Evolutionary conservation across 23 tunicate genomes (phyloP).

Genomic region (Oikopleura albicans): DNA sequence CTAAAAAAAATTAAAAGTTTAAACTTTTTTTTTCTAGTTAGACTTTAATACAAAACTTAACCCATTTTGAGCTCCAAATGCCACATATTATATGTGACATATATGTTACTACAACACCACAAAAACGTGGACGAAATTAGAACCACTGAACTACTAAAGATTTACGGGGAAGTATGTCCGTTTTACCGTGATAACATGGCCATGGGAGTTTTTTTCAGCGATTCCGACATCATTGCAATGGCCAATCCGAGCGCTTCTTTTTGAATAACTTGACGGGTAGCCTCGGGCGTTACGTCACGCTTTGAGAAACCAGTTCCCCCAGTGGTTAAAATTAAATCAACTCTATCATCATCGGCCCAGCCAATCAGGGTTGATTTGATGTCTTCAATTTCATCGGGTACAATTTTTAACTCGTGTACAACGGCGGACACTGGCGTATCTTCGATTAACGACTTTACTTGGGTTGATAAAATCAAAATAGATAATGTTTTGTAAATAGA

Average conservation of each 20-base stretch:
- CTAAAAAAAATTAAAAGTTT: too few relatives aligned
- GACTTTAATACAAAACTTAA: too few relatives aligned
- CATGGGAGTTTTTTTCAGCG: slow-evolving; percentile 29
- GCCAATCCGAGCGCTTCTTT: slow-evolving; percentile 42
- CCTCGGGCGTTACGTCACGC: slow-evolving; percentile 87
- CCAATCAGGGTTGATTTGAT: slow-evolving; percentile 32
- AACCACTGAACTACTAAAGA: too few relatives aligned
- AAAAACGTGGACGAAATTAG: too few relatives aligned
- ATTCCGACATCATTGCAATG: slow-evolving; percentile 39
- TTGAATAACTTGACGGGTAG: slow-evolving; percentile 57
- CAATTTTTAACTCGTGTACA: neutral
- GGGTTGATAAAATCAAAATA: too few relatives aligned
- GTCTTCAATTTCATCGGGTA: neutral
- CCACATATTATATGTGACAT: too few relatives aligned
- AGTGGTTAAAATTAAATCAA: slow-evolving; percentile 55
- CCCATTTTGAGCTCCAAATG: too few relatives aligned
- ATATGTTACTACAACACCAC: too few relatives aligned
- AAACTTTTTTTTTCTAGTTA: neutral
- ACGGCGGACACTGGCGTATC: too few relatives aligned
- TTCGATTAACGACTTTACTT: too few relatives aligned
- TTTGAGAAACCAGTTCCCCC: slow-evolving; percentile 86
- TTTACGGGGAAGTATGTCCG: too few relatives aligned
- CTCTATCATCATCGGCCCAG: slow-evolving; percentile 46
- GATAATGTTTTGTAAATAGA: too few relatives aligned
- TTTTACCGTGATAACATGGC: slow-evolving; percentile 88